Conservation (phyloP, 2,888 invertebrate genomes). For the Sycophila texana region DNA sequence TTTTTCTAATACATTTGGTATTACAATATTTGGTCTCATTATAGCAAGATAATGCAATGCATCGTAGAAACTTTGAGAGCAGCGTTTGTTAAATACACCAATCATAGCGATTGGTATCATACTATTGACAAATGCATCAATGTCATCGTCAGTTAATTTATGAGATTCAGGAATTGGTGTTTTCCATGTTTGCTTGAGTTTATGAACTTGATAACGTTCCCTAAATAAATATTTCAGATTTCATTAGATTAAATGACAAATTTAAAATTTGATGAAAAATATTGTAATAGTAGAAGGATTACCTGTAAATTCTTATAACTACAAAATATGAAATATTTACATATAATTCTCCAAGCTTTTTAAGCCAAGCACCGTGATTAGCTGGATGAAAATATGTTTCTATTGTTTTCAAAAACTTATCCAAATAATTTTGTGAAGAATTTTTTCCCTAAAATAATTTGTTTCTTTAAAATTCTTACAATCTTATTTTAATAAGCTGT, state of each 20-base stretch:
- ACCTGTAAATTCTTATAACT: constrained; percentile 78
- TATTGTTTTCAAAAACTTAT: constrained; percentile 87
- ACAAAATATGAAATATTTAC: constrained; percentile 83
- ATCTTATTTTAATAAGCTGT: not conserved
- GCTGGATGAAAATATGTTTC: constrained; percentile 94
- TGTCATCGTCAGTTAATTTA: constrained; percentile 86
- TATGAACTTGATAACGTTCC: constrained; percentile 79
- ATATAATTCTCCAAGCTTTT: constrained; percentile 82
- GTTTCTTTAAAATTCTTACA: constrained; percentile 14
- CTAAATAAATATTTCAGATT: constrained; percentile 67
- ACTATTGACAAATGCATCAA: constrained; percentile 87
- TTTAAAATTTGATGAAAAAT: not conserved
- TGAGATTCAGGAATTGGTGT: constrained; percentile 82
- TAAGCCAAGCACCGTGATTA: constrained; percentile 89
- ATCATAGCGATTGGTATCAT: constrained; percentile 86
- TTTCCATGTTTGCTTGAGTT: constrained; percentile 81
- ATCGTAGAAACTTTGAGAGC: constrained; percentile 75
- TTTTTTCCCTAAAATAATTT: constrained; percentile 80
- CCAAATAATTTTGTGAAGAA: constrained; percentile 84
- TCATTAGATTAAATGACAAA: constrained; percentile 4
- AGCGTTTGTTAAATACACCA: constrained; percentile 87
- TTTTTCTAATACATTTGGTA: constrained; percentile 89
- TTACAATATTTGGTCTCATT: constrained; percentile 87
- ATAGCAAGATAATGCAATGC: constrained; percentile 86
- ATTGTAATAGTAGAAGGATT: constrained; percentile 53